Percentiles rank a stretch among this genome's conserved stretches.
Evolutionary conservation across 2,888 invertebrate genomes (phyloP).

Genomic region (Chirona hameri): DNA sequence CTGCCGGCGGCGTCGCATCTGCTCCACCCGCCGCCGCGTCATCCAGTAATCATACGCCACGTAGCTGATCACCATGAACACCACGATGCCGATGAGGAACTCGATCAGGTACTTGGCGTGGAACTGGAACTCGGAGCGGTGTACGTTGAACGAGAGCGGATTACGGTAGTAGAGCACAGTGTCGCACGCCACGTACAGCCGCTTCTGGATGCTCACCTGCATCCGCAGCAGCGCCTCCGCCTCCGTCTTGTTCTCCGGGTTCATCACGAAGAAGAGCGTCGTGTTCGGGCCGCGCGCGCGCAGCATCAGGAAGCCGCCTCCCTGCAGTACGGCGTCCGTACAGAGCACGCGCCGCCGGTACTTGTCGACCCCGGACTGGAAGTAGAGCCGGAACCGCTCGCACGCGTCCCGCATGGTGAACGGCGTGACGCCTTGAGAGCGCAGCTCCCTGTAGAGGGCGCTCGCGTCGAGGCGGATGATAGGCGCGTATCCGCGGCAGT

Average conservation of each 20-base stretch:
- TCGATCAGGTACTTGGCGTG: neutral
- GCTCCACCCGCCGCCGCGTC: neutral
- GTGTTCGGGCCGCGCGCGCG: neutral
- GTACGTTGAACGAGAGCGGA: neutral
- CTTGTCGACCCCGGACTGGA: neutral
- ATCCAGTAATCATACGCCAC: neutral
- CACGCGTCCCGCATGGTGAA: neutral
- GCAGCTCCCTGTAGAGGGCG: neutral
- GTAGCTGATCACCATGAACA: neutral
- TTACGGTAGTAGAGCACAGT: conserved; percentile 4
- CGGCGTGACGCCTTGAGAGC: neutral
- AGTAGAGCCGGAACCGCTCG: neutral
- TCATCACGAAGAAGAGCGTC: conserved; percentile 7
- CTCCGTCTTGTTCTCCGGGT: neutral
- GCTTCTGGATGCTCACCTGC: neutral
- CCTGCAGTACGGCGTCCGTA: neutral
- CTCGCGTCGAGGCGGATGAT: neutral
- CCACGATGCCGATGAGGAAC: neutral
- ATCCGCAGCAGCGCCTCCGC: neutral
- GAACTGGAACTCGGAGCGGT: neutral
- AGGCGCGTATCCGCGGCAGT: conserved; percentile 1
- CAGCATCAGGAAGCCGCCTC: neutral
- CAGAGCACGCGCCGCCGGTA: conserved; percentile 3
- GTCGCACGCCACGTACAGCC: neutral
- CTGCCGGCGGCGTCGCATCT: neutral